Evolutionary conservation across 2,888 invertebrate species (phyloP), one percentile per base, ranked within the genome.

Genomic region (Heterodera filipjevi): DNA sequence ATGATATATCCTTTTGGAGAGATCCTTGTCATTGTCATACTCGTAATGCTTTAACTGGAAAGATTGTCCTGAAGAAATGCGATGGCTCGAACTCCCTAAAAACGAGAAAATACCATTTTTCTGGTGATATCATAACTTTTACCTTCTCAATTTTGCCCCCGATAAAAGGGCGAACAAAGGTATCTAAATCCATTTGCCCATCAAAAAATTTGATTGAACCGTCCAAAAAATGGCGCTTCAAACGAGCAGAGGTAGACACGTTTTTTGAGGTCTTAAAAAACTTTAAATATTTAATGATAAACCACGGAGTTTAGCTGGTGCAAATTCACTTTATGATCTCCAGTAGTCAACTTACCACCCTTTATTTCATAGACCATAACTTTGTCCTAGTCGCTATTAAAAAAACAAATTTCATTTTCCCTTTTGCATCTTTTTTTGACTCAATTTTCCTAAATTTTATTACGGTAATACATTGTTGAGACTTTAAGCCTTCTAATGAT

Each of bases 91-190:
- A 22, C n/a, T 5, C 59, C 59, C 59, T 59, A 59, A 59, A 59
- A 8, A 8, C 2, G 27, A 27, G 12, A 22, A 0, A 59, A 59
- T 27, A 59, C 10, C 27, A n/a, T 27, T 64, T 12, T 64, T 64
- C 16, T 0, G 6, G 27, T 12, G 8, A 14, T 19, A 33, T 16
- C 22, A 33, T 19, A 35, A n/a, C 8, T 19, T 35, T 35, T 27
- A 68, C 68, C 33, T 32, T 68, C 68, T 68, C 68, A 22, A 27
- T 14, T 68, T 68, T 33, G 33, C 68, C 22, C 22, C 68, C 68
- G 16, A 33, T 12, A 35, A 68, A 68, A 68, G 68, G 68, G 22
- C 27, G 22, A 5, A 35, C 35, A 35, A 68, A 68, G 0, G 68
- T 33, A 2, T 33, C 19, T 16, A 33, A 35, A 33, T 35, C 16